Evolutionary conservation across 1,140 invertebrate genomes (phyloP), one percentile per base, ranked within the genome.

Genomic region (Ips typographus): DNA sequence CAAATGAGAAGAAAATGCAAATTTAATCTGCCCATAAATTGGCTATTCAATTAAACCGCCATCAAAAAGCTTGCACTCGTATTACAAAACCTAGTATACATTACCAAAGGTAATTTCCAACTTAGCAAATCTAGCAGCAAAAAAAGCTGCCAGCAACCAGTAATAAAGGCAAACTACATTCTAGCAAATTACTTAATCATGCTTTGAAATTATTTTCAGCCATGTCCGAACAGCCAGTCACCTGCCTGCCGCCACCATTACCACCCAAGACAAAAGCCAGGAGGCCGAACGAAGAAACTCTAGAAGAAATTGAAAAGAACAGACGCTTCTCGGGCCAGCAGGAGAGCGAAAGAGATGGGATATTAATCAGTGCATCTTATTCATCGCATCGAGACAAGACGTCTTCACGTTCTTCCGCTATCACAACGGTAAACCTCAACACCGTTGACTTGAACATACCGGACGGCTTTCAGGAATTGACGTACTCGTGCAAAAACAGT

Each of bases 251-350:
- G 49, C 79, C 79, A 64, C 78, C 78, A 52, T 67, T 80, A 57
- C 79, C 77, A 39, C 78, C 78, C 49, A 80, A 80, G 74, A 79
- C 76, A 51, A 73, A 73, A 56, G 43, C 68, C 3, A 72, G 72
- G 59, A 69, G 73, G 8, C 59, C 75, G 70, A 71, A 71, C 44
- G 77, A 73, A 73, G 68, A 66, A 70, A 62, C 39, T 42, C 44
- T 38, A 7, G 52, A 58, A 69, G 55, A 63, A 63, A 52, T 36
- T 7, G 67, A 69, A 36, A 40, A 62, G 4, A 49, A 52, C 40
- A 37, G 37, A 37, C 7, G n/a, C 6, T 40, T 40, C 37, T 22
- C 47, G 22, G n/a, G 51, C 37, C 22, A 39, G 22, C 22, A 56
- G 4, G 36, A 58, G 36, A 41, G 53, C 41, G 44, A 64, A n/a